A percentile compares a stretch with the other conserved stretches of the same genome.
Conservation (phyloP, 2,113 vertebrate genomes). For the Miniopterus natalensis region DNA sequence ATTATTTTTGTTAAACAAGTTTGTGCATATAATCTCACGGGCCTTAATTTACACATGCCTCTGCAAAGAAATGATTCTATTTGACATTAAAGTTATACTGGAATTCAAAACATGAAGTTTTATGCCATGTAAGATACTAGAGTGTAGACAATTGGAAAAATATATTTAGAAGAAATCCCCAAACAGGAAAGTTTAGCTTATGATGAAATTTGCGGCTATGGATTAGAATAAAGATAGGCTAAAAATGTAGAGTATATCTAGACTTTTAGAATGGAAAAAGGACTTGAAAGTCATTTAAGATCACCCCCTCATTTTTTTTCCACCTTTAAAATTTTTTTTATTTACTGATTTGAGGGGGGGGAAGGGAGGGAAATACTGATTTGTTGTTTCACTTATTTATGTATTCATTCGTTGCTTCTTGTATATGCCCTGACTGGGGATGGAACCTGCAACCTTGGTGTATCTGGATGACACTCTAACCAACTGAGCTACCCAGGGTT, state of each 20-base stretch:
- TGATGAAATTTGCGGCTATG: slow-evolving; percentile 17
- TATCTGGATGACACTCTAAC: background rate
- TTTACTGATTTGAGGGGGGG: background rate
- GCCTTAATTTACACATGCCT: background rate
- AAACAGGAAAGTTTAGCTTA: slow-evolving; percentile 41
- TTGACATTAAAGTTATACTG: slow-evolving; percentile 22
- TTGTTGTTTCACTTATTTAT: background rate
- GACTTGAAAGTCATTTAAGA: slow-evolving; percentile 25
- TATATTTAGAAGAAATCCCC: slow-evolving; percentile 7
- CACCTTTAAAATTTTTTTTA: background rate
- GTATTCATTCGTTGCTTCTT: background rate
- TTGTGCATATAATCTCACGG: background rate
- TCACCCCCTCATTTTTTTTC: background rate
- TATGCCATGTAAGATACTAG: background rate
- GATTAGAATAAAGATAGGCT: slow-evolving; percentile 11
- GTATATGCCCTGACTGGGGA: background rate
- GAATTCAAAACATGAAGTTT: slow-evolving; percentile 49
- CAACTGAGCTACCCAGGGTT: background rate
- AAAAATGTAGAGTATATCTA: background rate
- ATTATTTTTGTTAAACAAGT: slow-evolving; percentile 33
- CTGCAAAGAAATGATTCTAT: slow-evolving; percentile 56
- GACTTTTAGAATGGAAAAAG: slow-evolving; percentile 5
- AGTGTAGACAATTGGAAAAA: background rate
- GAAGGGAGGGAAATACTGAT: background rate
- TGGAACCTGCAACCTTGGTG: background rate